Evolutionary conservation across 2,888 invertebrate genomes (phyloP), one percentile per base, ranked within the genome.

Genomic region (Nyleta sp.): DNA sequence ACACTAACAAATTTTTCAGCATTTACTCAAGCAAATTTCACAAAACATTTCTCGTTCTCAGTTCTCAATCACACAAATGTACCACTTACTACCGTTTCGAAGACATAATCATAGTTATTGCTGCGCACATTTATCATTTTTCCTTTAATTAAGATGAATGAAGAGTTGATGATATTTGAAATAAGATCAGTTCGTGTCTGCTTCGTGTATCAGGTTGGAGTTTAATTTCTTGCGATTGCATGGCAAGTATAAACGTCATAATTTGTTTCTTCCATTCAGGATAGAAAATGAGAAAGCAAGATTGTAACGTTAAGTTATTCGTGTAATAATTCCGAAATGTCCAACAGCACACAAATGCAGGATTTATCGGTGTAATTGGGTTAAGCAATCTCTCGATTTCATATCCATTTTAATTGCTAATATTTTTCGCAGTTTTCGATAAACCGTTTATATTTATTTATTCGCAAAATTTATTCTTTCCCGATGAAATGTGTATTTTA

Each of bases 111-210:
- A 50, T 50, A 24, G 57, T 42, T 42, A 28, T 17, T 50, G 33
- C 24, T 62, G 24, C 38, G 38, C 13, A 24, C 62, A 50, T 48
- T 62, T 62, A 62, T 62, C 38, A 57, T 48, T 48, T 57, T 28
- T 13, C 13, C 38, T 35, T 57, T 48, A 68, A 68, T 68, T 57
- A 57, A 46, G 68, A 68, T 57, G 46, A 57, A 68, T 68, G 57
- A 57, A 24, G 38, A 24, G 28, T 24, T 68, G 40, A 46, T 68
- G 40, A 31, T 33, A 53, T 44, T 65, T 65, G 57, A 38, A 68
- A 48, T 48, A 11, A 18, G 68, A 68, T 48, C 33, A 24, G 44
- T 38, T 48, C 5, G 40, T 48, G 17, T 28, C 24, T 57, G 44
- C 15, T 35, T 33, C 44, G 8, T 24, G 65, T 44, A 44, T 40